These are phyloP conservation scores for Drosophila parabipectinata DNA, from an alignment of 1,140 invertebrate species.

Conservation along the genomic window DNA sequence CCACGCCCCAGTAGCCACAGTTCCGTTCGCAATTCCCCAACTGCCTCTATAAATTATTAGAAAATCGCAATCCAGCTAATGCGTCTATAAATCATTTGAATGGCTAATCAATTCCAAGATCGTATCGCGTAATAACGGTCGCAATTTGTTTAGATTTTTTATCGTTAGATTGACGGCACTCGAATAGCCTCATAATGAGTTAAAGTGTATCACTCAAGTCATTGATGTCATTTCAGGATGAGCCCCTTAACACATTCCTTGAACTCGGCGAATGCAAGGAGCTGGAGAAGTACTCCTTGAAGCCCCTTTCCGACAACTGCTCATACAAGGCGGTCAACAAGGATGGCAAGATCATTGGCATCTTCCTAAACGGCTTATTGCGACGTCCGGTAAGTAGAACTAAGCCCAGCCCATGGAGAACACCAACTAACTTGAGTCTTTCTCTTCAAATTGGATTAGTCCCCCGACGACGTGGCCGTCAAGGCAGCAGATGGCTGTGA, in stretches of 20 bases:
- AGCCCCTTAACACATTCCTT: slow-evolving; percentile 87
- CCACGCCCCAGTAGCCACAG: slow-evolving; percentile 33
- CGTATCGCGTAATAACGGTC: slow-evolving; percentile 41
- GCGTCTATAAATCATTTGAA: slow-evolving; percentile 64
- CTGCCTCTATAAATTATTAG: slow-evolving; percentile 53
- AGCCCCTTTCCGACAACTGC: slow-evolving; percentile 86
- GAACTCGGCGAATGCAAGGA: slow-evolving; percentile 86
- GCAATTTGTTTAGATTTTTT: slow-evolving; percentile 47
- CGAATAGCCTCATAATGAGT: slow-evolving; percentile 7
- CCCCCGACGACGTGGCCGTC: slow-evolving; percentile 27
- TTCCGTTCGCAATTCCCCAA: slow-evolving; percentile 46
- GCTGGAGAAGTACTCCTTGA: slow-evolving; percentile 87
- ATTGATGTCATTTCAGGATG: slow-evolving; percentile 85
- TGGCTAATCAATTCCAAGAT: slow-evolving; percentile 42
- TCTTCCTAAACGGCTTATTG: slow-evolving; percentile 83
- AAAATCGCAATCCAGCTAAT: slow-evolving; percentile 25
- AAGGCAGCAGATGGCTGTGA: slow-evolving; percentile 82
- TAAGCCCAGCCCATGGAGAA: neutral
- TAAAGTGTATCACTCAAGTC: slow-evolving; percentile 2
- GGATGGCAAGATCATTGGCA: slow-evolving; percentile 86
- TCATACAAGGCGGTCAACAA: slow-evolving; percentile 87
- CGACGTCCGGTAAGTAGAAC: slow-evolving; percentile 59
- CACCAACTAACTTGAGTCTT: neutral
- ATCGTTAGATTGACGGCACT: slow-evolving; percentile 13
- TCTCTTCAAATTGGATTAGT: slow-evolving; percentile 3